phyloP scores from a whole-genome alignment of 1,140 invertebrate genomes.

The Vollenhovia emeryi region DNA sequence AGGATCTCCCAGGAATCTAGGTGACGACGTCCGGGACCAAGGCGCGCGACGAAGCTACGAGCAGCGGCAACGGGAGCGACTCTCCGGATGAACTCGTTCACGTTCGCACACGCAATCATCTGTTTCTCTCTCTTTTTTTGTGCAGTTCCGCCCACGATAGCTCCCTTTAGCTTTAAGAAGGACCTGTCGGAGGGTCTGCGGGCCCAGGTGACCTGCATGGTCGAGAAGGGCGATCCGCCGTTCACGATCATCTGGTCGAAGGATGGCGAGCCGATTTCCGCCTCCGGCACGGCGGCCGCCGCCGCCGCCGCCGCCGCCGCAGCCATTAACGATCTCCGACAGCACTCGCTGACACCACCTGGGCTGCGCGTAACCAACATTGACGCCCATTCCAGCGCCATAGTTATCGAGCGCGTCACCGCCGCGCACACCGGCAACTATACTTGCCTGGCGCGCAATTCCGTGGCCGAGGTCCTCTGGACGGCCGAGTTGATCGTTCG shows the following conservation, averaged over 20 bases:
- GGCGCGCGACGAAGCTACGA: neutral
- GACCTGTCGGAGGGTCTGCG: slow-evolving; percentile 94
- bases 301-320: slow-evolving; percentile 84
- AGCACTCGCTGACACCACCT: slow-evolving; percentile 67
- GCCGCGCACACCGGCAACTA: slow-evolving; percentile 95
- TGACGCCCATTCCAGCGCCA: slow-evolving; percentile 95
- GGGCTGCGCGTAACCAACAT: slow-evolving; percentile 85
- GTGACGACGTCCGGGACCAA: neutral
- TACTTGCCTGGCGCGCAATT: slow-evolving; percentile 94
- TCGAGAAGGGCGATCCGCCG: slow-evolving; percentile 97
- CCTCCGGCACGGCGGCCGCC: slow-evolving; percentile 78
- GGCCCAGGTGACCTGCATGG: slow-evolving; percentile 96
- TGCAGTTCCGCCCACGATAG: slow-evolving; percentile 94
- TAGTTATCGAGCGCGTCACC: slow-evolving; percentile 94
- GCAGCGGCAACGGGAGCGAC: neutral
- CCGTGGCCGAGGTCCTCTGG: slow-evolving; percentile 90
- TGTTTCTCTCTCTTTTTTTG: slow-evolving; percentile 75
- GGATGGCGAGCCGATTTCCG: slow-evolving; percentile 89
- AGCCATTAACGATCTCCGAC: slow-evolving; percentile 66
- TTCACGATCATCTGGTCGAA: slow-evolving; percentile 95
- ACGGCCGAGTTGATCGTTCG: slow-evolving; percentile 89
- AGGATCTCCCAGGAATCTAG: neutral
- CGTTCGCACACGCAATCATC: slow-evolving; percentile 55
- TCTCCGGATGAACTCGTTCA: slow-evolving; percentile 50
- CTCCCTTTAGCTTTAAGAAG: slow-evolving; percentile 89